phyloP scores from a whole-genome alignment of 2,888 invertebrate genomes.

The Machimus rusticus region DNA sequence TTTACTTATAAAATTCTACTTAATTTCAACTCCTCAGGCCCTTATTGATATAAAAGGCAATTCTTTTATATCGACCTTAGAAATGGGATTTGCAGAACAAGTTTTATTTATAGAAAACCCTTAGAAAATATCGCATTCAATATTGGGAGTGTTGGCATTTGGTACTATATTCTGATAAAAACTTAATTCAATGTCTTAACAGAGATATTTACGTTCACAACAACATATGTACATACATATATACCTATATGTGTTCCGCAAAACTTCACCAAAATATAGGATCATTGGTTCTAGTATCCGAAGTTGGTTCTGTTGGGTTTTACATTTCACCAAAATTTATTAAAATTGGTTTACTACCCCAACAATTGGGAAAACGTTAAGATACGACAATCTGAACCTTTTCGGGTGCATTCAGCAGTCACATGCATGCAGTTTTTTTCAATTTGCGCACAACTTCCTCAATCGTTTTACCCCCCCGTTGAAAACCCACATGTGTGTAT shows the following conservation, averaged over 20 bases:
- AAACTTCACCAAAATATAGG: not conserved
- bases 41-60: too few species aligned
- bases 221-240: not conserved
- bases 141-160: not conserved
- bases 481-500: not conserved
- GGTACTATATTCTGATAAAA: not conserved
- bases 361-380: not conserved
- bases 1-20: too few species aligned
- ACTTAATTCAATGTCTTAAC: not conserved
- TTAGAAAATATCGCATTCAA: not conserved
- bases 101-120: not conserved
- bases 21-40: too few species aligned
- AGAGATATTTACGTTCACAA: not conserved
- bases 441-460: not conserved
- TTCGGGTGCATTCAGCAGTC: not conserved
- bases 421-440: not conserved
- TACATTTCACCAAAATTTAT: not conserved
- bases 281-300: not conserved
- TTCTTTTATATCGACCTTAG: not conserved
- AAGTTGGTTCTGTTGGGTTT: not conserved
- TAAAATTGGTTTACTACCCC: not conserved
- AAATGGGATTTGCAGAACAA: not conserved
- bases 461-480: not conserved
- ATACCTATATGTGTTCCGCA: not conserved
- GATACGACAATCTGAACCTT: not conserved